Conservation (phyloP, 2,797 vertebrate genomes). For the Typhlichthys eigenmanni region DNA sequence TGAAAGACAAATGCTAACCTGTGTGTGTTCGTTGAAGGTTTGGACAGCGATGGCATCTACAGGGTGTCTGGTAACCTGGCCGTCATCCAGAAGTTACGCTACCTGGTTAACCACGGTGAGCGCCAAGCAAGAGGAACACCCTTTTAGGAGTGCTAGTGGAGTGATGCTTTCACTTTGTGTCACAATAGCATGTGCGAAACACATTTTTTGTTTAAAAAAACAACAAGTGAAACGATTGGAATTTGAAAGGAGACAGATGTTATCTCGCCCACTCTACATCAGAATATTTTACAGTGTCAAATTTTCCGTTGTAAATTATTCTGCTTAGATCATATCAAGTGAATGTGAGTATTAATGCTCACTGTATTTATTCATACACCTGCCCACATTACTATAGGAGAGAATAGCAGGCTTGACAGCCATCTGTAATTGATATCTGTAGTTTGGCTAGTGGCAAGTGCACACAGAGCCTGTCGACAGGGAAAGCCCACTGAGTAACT, state of each 20-base stretch:
- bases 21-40: slow-evolving; percentile 68
- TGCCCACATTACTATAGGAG: background rate
- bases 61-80: slow-evolving; percentile 91
- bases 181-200: too few relatives aligned
- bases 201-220: too few relatives aligned
- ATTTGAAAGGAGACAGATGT: too few relatives aligned
- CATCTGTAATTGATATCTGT: slow-evolving; percentile 3
- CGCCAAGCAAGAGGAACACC: background rate
- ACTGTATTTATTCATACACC: background rate
- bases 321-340: background rate
- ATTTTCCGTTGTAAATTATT: background rate
- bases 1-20: background rate
- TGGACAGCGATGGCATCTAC: slow-evolving; percentile 91
- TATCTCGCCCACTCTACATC: background rate
- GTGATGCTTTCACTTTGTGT: too few relatives aligned
- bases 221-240: too few relatives aligned
- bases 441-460: background rate
- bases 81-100: slow-evolving; percentile 91
- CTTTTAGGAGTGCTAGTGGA: too few relatives aligned
- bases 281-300: too few relatives aligned
- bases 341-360: background rate
- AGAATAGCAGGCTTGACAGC: slow-evolving; percentile 1
- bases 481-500: slow-evolving; percentile 47
- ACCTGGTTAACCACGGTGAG: slow-evolving; percentile 90
- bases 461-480: background rate